Evolutionary conservation across 2,888 invertebrate species (phyloP), one percentile per base, ranked within the genome.

Genomic region (Cheiracanthium punctorium): DNA sequence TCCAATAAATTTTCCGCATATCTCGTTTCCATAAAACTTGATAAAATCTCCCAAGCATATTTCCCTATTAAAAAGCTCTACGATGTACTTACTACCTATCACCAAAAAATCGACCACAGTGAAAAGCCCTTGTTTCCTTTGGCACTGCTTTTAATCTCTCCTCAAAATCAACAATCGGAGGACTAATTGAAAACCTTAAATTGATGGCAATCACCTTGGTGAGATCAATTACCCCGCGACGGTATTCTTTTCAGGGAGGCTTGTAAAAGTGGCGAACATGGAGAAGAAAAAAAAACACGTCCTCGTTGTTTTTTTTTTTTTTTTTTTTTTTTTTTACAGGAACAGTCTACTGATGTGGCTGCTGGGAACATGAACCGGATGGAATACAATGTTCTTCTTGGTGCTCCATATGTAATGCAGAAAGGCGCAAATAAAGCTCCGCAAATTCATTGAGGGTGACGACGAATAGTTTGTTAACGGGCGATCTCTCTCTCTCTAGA

Each of bases 351-450:
- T 24, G 24, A 58, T 5, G 24, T 1, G 1, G 24, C 4, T 20
- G 20, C 5, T 58, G 5, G 1, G n/a, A n/a, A 58, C 12, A 58
- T 7, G 24, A 58, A 58, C 58, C 58, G 58, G 58, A 58, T 58
- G 24, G 58, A 2, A 5, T 58, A 58, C 58, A 58, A 58, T 58
- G 14, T 20, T 5, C 1, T 20, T 24, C 24, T 58, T 58, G 58
- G 58, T 58, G 58, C 58, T 58, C 24, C 20, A 58, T 24, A 24
- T 58, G 58, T 58, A 58, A 58, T 58, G 58, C 20, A 58, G 58
- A 2, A 58, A 58, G 17, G 24, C 58, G n/a, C n/a, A n/a, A n/a
- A n/a, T n/a, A n/a, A n/a, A n/a, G n/a, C n/a, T n/a, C n/a, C n/a
- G n/a, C n/a, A n/a, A n/a, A n/a, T n/a, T n/a, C n/a, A n/a, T n/a